Evolutionary conservation across 2,113 vertebrate species (phyloP), one percentile per base, ranked within the genome.

Genomic region (Leptobrachium leishanense): DNA sequence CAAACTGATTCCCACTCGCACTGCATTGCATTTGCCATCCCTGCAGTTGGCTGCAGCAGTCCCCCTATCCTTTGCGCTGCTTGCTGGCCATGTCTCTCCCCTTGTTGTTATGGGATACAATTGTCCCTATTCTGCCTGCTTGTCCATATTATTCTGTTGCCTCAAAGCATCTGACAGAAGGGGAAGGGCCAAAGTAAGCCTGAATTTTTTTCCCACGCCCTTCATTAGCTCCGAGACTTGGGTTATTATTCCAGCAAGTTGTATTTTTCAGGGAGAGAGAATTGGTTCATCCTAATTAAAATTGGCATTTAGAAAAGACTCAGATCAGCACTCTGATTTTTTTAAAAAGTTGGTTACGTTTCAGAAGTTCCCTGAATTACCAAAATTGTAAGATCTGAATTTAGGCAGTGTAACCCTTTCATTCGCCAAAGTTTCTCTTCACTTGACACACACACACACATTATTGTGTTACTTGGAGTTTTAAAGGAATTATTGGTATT

Each of bases 131-230:
- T 72, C 69, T 54, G 4, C 68, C 77, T 66, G 68, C 62, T 55
- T 68, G 39, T 55, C 68, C 69, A 6, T 31, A 66, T 79, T 43
- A 68, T 59, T 77, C 67, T 79, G 68, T 42, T 50, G 59, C 7
- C 67, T 72, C 59, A 79, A 79, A 63, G 69, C 69, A 20, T 72
- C 50, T 46, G 69, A 72, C 69, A 65, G 31, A 3, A 55, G 69
- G 69, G 77, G 68, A 72, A 62, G 69, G n/a, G 46, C 59, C 69
- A 55, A 53, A 72, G 20, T 43, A 76, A 65, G 13, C 66, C 44
- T 39, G 68, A 67, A 43, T 42, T 53, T 65, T 77, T 79, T 79
- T 79, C 77, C 77, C 77, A 72, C 77, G 69, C 77, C 72, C 77
- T 63, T 66, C 62, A 79, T 66, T 69, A 77, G 77, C 68, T 72